Evolutionary conservation across 2,888 invertebrate genomes (phyloP).

Genomic region (Lampropteryx suffumata): DNA sequence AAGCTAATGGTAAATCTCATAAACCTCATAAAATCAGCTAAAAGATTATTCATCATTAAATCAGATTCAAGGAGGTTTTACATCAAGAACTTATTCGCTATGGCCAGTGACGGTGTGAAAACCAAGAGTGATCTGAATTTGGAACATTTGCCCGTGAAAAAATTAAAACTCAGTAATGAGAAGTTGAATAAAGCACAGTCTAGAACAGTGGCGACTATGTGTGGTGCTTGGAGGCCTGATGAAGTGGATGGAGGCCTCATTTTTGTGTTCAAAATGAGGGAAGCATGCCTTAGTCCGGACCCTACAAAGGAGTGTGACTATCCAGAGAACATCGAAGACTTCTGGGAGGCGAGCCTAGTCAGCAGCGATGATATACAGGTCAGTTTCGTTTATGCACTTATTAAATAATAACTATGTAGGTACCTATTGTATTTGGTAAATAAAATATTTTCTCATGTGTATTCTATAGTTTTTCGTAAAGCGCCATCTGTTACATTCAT

Average conservation of each 20-base stretch:
- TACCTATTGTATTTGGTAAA: background rate
- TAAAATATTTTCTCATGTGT: background rate
- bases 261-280: constrained; percentile 65
- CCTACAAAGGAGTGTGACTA: constrained; percentile 66
- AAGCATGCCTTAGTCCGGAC: constrained; percentile 68
- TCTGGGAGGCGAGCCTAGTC: constrained; percentile 65
- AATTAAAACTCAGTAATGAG: constrained; percentile 49
- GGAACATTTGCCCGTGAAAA: constrained; percentile 57
- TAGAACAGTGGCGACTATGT: constrained; percentile 77
- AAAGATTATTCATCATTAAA: constrained; percentile 24
- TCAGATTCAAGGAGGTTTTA: constrained; percentile 6
- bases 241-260: constrained; percentile 75
- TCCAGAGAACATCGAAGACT: constrained; percentile 77
- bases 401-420: too few relatives aligned
- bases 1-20: constrained; percentile 40
- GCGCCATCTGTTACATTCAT: constrained; percentile 26
- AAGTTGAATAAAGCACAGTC: constrained; percentile 26
- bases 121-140: constrained; percentile 47
- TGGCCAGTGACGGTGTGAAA: constrained; percentile 51
- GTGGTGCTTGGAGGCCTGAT: constrained; percentile 76
- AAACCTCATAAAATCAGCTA: constrained; percentile 32
- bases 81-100: constrained; percentile 36
- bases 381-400: constrained; percentile 9
- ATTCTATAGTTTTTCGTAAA: background rate
- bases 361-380: constrained; percentile 61